These are phyloP conservation scores for Metellina segmentata DNA, from an alignment of 2,888 invertebrate genomes.

Conservation along the genomic window DNA sequence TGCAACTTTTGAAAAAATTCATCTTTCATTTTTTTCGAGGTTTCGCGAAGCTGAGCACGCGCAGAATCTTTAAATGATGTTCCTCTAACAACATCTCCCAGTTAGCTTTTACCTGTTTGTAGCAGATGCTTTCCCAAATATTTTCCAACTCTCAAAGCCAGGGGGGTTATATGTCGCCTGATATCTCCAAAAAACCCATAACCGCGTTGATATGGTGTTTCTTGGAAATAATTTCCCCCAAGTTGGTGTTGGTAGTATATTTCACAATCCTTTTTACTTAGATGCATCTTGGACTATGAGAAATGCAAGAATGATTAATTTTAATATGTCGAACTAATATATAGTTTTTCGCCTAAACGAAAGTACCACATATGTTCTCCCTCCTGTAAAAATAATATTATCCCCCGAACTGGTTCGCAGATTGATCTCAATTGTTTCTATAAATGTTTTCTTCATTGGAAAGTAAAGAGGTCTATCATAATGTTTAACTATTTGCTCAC, in stretches of 20 bases:
- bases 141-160: not conserved
- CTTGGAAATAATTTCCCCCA: conserved; percentile 17
- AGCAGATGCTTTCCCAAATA: conserved; percentile 35
- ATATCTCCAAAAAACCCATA: conserved; percentile 44
- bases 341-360: conserved; percentile 15
- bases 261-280: no score
- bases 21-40: conserved; percentile 27
- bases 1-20: conserved; percentile 53
- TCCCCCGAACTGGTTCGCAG: no score
- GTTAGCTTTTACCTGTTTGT: not conserved
- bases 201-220: conserved; percentile 18
- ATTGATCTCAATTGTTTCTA: conserved; percentile 51
- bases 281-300: no score
- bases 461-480: conserved; percentile 28
- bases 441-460: conserved; percentile 2
- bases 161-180: conserved; percentile 6
- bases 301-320: no score
- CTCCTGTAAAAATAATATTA: no score
- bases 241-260: no score
- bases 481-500: conserved; percentile 32
- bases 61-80: conserved; percentile 24
- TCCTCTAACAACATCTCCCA: not conserved
- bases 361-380: no score
- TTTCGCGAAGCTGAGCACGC: not conserved
- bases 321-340: not conserved